These are phyloP conservation scores for Elgaria multicarinata DNA, from an alignment of 2,113 vertebrate genomes.

Conservation along the genomic window DNA sequence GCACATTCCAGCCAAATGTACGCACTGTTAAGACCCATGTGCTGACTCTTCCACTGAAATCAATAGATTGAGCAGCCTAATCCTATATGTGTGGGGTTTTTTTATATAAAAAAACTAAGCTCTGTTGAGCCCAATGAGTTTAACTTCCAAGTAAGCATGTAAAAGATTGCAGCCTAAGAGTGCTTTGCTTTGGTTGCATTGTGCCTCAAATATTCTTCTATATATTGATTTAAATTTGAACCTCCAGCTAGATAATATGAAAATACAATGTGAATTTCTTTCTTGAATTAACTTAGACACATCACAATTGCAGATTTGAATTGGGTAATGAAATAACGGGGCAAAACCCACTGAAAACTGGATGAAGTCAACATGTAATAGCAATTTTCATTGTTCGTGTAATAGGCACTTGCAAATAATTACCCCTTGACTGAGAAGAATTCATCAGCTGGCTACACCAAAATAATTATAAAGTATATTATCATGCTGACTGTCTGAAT, in stretches of 20 bases:
- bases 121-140: neutral
- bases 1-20: too few species aligned
- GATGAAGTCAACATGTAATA: slow-evolving; percentile 48
- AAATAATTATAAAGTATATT: slow-evolving; percentile 69
- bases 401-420: slow-evolving; percentile 73
- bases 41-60: neutral
- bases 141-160: neutral
- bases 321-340: slow-evolving; percentile 23
- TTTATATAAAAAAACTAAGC: neutral
- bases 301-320: slow-evolving; percentile 51
- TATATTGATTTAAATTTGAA: slow-evolving; percentile 55
- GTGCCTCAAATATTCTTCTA: slow-evolving; percentile 37
- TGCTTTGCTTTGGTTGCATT: neutral
- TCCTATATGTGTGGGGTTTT: neutral
- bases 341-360: slow-evolving; percentile 16
- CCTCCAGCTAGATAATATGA: slow-evolving; percentile 69
- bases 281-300: slow-evolving; percentile 63
- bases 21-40: neutral
- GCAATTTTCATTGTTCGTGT: slow-evolving; percentile 66
- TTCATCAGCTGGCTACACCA: slow-evolving; percentile 67
- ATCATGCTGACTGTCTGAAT: slow-evolving; percentile 62
- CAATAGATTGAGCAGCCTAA: neutral
- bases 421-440: slow-evolving; percentile 65
- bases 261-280: slow-evolving; percentile 71
- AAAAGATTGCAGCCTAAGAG: neutral